A percentile compares a stretch with the other conserved stretches of the same genome.
These are phyloP conservation scores for Phania funesta DNA, from an alignment of 2,888 invertebrate species.

Conservation along the genomic window DNA sequence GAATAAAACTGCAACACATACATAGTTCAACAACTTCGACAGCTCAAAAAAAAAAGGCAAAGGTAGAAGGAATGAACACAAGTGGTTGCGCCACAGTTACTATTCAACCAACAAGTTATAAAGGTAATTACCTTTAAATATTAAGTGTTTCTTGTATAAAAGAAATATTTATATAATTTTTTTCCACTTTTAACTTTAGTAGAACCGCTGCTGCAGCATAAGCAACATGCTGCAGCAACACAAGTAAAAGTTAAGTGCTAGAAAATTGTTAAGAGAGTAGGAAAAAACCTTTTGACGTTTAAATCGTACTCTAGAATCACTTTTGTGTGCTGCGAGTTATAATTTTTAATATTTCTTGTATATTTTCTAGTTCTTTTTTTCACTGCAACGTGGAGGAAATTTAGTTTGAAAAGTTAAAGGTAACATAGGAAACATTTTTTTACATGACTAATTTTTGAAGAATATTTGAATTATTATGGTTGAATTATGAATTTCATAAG, in stretches of 20 bases:
- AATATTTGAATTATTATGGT: conserved; percentile 49
- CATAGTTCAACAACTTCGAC: conserved; percentile 59
- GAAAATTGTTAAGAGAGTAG: conserved; percentile 46
- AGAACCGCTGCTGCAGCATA: background rate
- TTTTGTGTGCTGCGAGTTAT: conserved; percentile 32
- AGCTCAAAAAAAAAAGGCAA: conserved; percentile 3
- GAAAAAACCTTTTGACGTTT: conserved; percentile 49
- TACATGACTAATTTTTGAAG: conserved; percentile 46
- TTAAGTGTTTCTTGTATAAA: conserved; percentile 47
- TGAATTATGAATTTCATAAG: conserved; percentile 40
- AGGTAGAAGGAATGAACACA: background rate
- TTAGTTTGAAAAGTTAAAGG: conserved; percentile 1
- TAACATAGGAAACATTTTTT: background rate
- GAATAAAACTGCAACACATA: conserved; percentile 50
- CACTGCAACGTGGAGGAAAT: background rate
- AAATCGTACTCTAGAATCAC: conserved; percentile 31
- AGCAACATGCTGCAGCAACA: conserved; percentile 13
- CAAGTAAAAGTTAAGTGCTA: conserved; percentile 60
- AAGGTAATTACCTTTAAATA: conserved; percentile 64
- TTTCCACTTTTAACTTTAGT: conserved; percentile 1
- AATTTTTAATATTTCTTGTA: conserved; percentile 40
- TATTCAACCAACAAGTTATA: conserved; percentile 54
- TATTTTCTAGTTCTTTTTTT: background rate
- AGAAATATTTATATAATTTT: conserved; percentile 17
- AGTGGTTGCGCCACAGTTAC: conserved; percentile 29